phyloP scores from a whole-genome alignment of 1,140 invertebrate species.

The Sinonovacula constricta region DNA sequence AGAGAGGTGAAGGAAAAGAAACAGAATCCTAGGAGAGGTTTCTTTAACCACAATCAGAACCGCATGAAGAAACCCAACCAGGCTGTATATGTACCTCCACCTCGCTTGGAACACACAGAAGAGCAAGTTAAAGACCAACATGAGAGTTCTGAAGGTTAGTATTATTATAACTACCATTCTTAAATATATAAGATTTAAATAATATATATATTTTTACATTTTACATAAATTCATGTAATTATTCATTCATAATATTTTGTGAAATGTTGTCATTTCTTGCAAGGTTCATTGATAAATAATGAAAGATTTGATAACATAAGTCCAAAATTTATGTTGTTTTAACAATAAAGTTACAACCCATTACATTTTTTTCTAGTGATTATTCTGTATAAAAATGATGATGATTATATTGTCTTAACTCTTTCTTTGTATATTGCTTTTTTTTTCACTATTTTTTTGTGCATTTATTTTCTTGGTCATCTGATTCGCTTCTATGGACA shows the following conservation, averaged over 20 bases:
- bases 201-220: neutral
- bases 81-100: slow-evolving; percentile 64
- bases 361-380: too few species aligned
- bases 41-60: slow-evolving; percentile 17
- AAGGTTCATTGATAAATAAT: neutral
- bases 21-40: slow-evolving; percentile 34
- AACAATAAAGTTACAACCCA: neutral
- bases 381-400: too few species aligned
- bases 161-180: neutral
- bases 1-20: slow-evolving; percentile 65
- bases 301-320: neutral
- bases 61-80: slow-evolving; percentile 62
- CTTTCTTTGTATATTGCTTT: too few species aligned
- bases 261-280: neutral
- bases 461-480: neutral
- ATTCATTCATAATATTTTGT: neutral
- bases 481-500: neutral
- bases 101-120: slow-evolving; percentile 13
- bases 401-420: too few species aligned
- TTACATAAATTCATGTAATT: neutral
- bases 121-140: slow-evolving; percentile 6
- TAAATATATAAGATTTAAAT: neutral
- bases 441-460: too few species aligned
- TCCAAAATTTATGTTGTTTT: neutral
- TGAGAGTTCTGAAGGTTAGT: slow-evolving; percentile 11